Conservation (phyloP, 2,113 vertebrate genomes). For the Turnix velox region DNA sequence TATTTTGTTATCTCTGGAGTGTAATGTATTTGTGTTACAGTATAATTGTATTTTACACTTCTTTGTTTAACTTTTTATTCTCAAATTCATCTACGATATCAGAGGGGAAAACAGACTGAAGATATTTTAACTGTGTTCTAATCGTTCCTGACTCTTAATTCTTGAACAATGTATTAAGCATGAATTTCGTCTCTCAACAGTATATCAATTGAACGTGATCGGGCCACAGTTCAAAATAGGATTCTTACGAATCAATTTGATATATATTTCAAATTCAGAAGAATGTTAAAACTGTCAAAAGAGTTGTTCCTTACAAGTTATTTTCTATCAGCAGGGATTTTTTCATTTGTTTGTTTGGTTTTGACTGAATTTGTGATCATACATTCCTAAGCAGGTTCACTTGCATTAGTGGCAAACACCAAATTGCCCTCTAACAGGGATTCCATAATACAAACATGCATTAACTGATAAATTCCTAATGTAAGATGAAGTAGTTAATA, state of each 20-base stretch:
- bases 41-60: constrained; percentile 53
- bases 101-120: constrained; percentile 44
- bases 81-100: constrained; percentile 33
- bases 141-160: constrained; percentile 49
- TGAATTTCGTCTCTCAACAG: neutral
- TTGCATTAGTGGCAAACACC: neutral
- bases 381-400: neutral
- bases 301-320: neutral
- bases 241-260: constrained; percentile 42
- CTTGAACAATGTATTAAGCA: neutral
- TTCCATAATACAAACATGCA: neutral
- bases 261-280: constrained; percentile 14
- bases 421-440: neutral
- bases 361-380: neutral
- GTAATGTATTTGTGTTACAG: constrained; percentile 53
- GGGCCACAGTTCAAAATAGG: neutral
- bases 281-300: neutral
- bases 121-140: constrained; percentile 51
- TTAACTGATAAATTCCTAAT: neutral
- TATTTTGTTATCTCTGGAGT: constrained; percentile 56
- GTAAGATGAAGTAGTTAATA: neutral
- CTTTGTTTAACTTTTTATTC: constrained; percentile 56
- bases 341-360: neutral
- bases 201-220: neutral
- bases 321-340: neutral